Evolutionary conservation across 2,888 invertebrate species (phyloP).

Genomic region (Colletes collaris): DNA sequence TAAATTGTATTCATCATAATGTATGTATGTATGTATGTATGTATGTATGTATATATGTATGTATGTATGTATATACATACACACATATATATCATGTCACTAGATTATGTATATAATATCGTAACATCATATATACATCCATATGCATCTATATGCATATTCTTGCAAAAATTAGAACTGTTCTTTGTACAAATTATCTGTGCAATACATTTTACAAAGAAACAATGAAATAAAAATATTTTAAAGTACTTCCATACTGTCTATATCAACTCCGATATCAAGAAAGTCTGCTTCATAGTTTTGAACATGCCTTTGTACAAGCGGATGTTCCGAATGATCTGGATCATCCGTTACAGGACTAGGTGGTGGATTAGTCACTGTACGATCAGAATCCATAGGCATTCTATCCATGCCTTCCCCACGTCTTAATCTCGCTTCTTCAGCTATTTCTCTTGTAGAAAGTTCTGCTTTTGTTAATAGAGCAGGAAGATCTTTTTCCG

Average conservation of each 20-base stretch:
- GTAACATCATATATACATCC: neutral
- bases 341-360: constrained; percentile 90
- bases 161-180: constrained; percentile 36
- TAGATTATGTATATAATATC: neutral
- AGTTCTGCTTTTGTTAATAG: constrained; percentile 87
- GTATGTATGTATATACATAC: neutral
- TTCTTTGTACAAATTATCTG: constrained; percentile 48
- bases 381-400: constrained; percentile 81
- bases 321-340: constrained; percentile 78
- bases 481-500: constrained; percentile 87
- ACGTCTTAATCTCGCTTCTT: constrained; percentile 84
- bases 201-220: constrained; percentile 32
- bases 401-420: constrained; percentile 81
- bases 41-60: neutral
- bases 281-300: constrained; percentile 89
- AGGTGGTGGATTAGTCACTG: constrained; percentile 90
- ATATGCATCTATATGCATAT: constrained; percentile 6
- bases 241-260: constrained; percentile 90
- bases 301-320: constrained; percentile 79
- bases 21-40: neutral
- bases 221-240: constrained; percentile 24
- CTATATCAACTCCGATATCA: constrained; percentile 87
- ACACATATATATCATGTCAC: too few species aligned
- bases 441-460: constrained; percentile 83
- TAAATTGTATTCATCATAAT: constrained; percentile 37